Evolutionary conservation across 2,797 vertebrate genomes (phyloP), one percentile per base, ranked within the genome.

Genomic region (Falco rusticolus): DNA sequence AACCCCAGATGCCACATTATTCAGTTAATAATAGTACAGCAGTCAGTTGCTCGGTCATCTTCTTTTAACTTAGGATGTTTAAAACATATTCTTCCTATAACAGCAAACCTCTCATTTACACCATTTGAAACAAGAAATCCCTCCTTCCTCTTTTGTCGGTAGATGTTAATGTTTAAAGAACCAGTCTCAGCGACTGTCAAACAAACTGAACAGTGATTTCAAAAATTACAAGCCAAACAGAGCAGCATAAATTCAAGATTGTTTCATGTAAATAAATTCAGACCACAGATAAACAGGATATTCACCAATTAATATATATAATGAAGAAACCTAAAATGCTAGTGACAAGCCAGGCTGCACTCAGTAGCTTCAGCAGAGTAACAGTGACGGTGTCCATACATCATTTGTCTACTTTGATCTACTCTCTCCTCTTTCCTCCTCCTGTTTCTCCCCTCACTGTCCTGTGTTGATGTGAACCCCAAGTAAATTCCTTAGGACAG

Each of bases 51-150:
- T 92, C 0, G 15, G 75, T 63, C 92, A 84, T 66, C 82, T 71
- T 80, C 71, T 59, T 92, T 96, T 89, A 93, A 84, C 43, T 75
- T 43, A 41, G 68, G 76, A 76, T 59, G 57, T 89, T 92, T 86
- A 83, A 88, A 94, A 90, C 10, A 33, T 65, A 61, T 59, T 83
- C 47, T 78, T 93, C 37, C 86, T 65, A 34, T 65, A 86, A 78
- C 7, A 91, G 65, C 33, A 90, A 92, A 43, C 33, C 26, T 93
- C 47, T 84, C 16, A 15, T 76, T 84, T 80, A 45, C n/a, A 53
- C 10, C 22, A 71, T 86, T 88, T 45, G 76, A 92, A 94, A 86
- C 64, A 89, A 93, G 71, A 94, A 93, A 84, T 65, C 65, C 26
- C 59, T 80, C 64, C 64, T 95, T 95, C 37, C 57, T 65, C 10